Conservation (phyloP, 2,797 vertebrate genomes). For the Cyclopterus lumpus region DNA sequence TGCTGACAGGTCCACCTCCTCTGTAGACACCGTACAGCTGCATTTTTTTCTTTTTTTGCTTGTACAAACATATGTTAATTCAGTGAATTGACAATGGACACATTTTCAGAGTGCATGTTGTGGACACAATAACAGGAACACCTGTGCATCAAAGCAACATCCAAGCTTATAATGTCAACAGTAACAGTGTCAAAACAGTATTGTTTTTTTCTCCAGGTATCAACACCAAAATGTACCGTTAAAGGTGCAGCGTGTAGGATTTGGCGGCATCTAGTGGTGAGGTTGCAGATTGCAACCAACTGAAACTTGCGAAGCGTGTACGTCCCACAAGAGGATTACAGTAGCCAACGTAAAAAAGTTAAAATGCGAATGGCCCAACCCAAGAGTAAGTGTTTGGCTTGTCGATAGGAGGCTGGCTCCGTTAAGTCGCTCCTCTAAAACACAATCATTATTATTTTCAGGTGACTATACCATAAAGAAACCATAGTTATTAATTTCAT, state of each 20-base stretch:
- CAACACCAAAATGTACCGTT: neutral
- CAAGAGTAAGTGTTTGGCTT: too few relatives aligned
- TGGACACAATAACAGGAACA: conserved; percentile 10
- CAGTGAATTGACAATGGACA: conserved; percentile 59
- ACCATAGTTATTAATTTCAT: neutral
- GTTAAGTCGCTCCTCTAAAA: neutral
- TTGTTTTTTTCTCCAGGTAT: neutral
- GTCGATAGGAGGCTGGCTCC: too few relatives aligned
- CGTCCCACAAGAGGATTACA: too few relatives aligned
- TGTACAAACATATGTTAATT: neutral
- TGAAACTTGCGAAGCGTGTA: neutral
- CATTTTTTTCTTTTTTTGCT: neutral
- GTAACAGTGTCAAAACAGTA: neutral
- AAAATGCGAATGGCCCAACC: neutral
- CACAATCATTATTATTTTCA: neutral
- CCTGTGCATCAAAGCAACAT: neutral
- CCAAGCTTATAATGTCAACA: neutral
- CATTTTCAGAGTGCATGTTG: neutral
- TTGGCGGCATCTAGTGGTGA: neutral
- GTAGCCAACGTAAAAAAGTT: neutral
- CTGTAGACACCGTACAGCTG: conserved; percentile 38
- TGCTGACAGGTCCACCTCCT: conserved; percentile 69
- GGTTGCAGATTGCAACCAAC: neutral
- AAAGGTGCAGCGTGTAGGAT: neutral
- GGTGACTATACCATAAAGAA: neutral